phyloP scores from a whole-genome alignment of 1,140 invertebrate species.

The Pygmarrhopalites habei region DNA sequence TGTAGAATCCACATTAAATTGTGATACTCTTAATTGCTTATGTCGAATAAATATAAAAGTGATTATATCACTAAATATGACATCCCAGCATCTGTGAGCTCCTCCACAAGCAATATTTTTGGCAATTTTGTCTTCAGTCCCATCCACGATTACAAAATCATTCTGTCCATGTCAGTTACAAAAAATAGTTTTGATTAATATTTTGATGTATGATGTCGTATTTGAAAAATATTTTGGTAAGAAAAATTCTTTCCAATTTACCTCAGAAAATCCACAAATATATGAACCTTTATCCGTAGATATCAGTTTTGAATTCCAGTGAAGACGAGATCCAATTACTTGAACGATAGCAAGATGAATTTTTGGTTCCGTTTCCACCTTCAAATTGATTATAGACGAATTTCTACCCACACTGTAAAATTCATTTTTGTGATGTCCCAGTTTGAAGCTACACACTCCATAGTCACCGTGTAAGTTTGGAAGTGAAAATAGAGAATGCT shows the following conservation, averaged over 20 bases:
- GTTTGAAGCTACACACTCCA: not conserved
- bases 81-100: slow-evolving; percentile 4
- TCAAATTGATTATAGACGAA: not conserved
- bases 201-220: too few relatives aligned
- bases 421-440: not conserved
- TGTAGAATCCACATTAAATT: not conserved
- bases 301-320: slow-evolving; percentile 8
- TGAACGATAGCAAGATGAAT: not conserved
- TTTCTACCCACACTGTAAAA: not conserved
- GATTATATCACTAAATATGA: not conserved
- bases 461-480: not conserved
- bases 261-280: slow-evolving; percentile 7
- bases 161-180: not conserved
- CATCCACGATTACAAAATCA: slow-evolving; percentile 6
- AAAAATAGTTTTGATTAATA: not conserved
- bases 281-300: not conserved
- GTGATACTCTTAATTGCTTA: not conserved
- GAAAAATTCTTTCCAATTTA: not conserved
- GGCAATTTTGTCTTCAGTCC: not conserved
- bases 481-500: not conserved
- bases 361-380: not conserved
- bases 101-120: slow-evolving; percentile 3
- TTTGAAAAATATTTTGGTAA: not conserved
- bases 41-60: not conserved
- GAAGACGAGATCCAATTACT: not conserved